Percentiles rank a stretch among this genome's conserved stretches.
Conservation (phyloP, 2,113 vertebrate genomes). For the Protomyctophum bolini region DNA sequence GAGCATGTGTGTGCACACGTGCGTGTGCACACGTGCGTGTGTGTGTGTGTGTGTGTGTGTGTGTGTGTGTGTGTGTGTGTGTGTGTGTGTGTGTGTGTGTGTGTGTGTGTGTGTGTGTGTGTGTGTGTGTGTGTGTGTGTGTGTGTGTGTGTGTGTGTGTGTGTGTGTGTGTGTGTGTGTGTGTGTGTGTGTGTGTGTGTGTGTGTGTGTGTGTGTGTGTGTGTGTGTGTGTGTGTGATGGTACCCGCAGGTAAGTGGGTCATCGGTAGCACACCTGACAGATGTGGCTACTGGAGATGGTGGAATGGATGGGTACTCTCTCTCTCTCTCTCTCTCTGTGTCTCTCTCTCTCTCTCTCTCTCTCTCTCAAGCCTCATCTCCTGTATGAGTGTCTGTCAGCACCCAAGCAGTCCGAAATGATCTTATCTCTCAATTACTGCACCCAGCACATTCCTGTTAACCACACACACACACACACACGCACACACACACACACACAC, state of each 20-base stretch:
- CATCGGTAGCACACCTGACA: slow-evolving; percentile 59
- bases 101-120: slow-evolving; percentile 6
- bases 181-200: slow-evolving; percentile 3
- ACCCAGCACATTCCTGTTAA: slow-evolving; percentile 76
- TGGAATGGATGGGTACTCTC: slow-evolving; percentile 47
- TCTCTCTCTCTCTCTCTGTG: neutral
- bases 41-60: slow-evolving; percentile 3
- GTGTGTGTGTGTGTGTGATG: slow-evolving; percentile 2
- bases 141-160: slow-evolving; percentile 6
- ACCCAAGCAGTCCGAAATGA: slow-evolving; percentile 60
- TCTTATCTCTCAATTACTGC: slow-evolving; percentile 77
- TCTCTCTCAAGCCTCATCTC: slow-evolving; percentile 67
- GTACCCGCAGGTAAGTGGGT: slow-evolving; percentile 28
- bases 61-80: slow-evolving; percentile 4
- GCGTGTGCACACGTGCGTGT: slow-evolving; percentile 1
- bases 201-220: slow-evolving; percentile 11
- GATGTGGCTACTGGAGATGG: slow-evolving; percentile 55
- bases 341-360: slow-evolving; percentile 11
- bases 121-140: neutral
- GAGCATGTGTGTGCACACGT: neutral
- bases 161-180: slow-evolving; percentile 1
- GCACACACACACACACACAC: slow-evolving; percentile 36
- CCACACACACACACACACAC: slow-evolving; percentile 54
- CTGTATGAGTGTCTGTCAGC: slow-evolving; percentile 72
- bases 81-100: slow-evolving; percentile 7